These are phyloP conservation scores for Ceuthmochares aereus DNA, from an alignment of 2,113 vertebrate species.

Conservation along the genomic window DNA sequence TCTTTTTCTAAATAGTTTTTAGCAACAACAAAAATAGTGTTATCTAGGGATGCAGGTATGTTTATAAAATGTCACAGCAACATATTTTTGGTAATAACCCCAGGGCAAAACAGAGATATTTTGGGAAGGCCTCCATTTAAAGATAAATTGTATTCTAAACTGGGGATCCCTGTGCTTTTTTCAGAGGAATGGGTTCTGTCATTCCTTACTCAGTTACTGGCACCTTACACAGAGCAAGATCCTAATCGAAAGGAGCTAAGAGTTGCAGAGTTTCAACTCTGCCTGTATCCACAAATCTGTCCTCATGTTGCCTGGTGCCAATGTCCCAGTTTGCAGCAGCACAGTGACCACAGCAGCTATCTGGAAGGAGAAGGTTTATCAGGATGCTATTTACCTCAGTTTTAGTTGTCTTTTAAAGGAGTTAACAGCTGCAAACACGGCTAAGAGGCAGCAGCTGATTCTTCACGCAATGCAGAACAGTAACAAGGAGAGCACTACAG, in stretches of 20 bases:
- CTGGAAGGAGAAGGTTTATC: background rate
- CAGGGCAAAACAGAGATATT: conserved; percentile 41
- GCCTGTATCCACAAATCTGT: accelerated
- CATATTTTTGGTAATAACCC: conserved; percentile 36
- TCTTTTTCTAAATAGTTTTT: background rate
- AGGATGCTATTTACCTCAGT: background rate
- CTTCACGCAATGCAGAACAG: background rate
- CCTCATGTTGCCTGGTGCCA: background rate
- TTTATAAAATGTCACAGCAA: conserved; percentile 38
- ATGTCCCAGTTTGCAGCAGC: background rate
- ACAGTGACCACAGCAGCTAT: background rate
- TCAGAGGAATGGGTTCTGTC: background rate
- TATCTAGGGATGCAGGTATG: conserved; percentile 57
- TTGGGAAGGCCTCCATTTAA: conserved; percentile 6
- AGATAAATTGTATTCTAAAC: conserved; percentile 4
- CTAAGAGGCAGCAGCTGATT: background rate
- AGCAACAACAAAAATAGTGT: conserved; percentile 29
- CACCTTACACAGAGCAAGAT: background rate
- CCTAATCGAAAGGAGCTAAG: accelerated
- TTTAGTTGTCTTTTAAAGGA: background rate
- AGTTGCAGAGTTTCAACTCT: background rate
- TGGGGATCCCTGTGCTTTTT: background rate
- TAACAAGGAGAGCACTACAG: background rate
- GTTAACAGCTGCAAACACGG: background rate
- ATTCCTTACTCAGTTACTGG: background rate